Evolutionary conservation across 1,140 invertebrate species (phyloP).

Genomic region (Drosophila kikkawai): DNA sequence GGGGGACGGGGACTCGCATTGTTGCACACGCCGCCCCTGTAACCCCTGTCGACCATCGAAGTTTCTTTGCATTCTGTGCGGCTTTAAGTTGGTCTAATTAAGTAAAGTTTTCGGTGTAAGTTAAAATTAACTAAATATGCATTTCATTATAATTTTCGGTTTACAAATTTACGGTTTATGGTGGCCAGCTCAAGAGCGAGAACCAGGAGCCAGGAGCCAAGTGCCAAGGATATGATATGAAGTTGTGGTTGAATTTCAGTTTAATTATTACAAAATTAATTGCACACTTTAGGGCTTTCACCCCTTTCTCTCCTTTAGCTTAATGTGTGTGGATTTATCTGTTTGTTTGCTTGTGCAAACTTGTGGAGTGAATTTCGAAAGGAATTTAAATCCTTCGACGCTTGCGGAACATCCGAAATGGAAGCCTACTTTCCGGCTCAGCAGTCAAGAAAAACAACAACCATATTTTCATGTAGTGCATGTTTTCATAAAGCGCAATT

Average conservation of each 20-base stretch:
- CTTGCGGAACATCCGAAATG: slow-evolving; percentile 12
- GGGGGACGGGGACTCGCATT: slow-evolving; percentile 15
- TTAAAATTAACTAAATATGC: slow-evolving; percentile 76
- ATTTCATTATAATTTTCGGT: slow-evolving; percentile 67
- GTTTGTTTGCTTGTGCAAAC: slow-evolving; percentile 11
- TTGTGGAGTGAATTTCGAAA: slow-evolving; percentile 16
- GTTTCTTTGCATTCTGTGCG: slow-evolving; percentile 51
- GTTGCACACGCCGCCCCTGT: slow-evolving; percentile 15
- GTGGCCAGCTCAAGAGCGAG: slow-evolving; percentile 5
- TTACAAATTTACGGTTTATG: slow-evolving; percentile 41
- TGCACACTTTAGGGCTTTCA: slow-evolving; percentile 46
- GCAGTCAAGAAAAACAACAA: slow-evolving; percentile 50
- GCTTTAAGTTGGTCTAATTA: slow-evolving; percentile 74
- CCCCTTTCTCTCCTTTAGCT: background rate
- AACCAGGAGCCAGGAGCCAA: too few relatives aligned
- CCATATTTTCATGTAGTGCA: slow-evolving; percentile 38
- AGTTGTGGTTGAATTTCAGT: slow-evolving; percentile 58
- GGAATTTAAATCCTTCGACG: slow-evolving; percentile 36
- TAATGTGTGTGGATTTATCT: slow-evolving; percentile 7
- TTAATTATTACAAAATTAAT: slow-evolving; percentile 77
- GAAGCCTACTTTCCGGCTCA: slow-evolving; percentile 37
- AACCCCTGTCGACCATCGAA: background rate
- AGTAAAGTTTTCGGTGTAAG: slow-evolving; percentile 66
- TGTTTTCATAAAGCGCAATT: slow-evolving; percentile 51
- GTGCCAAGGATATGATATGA: background rate